Base-by-base conservation (phyloP, 1,140 invertebrate genomes). In the Capitella teleta region DNA sequence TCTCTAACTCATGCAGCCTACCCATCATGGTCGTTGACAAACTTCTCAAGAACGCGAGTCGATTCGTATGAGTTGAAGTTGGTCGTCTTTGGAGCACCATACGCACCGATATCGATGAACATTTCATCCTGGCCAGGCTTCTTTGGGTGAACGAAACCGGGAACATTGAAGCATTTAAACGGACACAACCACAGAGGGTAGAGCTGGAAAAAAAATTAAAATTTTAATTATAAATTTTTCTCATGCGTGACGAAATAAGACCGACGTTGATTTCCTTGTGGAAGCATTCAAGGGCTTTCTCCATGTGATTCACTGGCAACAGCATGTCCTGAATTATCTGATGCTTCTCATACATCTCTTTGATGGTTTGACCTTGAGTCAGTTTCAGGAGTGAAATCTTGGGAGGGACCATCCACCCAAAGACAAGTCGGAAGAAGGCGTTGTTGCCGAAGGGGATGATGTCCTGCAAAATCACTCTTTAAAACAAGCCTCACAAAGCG, bases 241-340 rank as follows among this genome's bases (percentile, higher is more conserved):
- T 10, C 30, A 34, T 10, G 30, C n/a, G 8, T 34, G 8, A 10
- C 30, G n/a, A 34, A 34, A 34, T 34, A 34, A 16, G 10, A 44
- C 48, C 52, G 62, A 85, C 83, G 70, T 84, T 68, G 48, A 86
- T 74, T 59, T 82, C 77, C 12, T 81, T 65, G 61, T 87, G 76
- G 61, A 88, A 84, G 23, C 78, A 64, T 16, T 76, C 51, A 1
- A 89, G 67, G 16, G 80, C 74, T 2, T 80, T 70, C 55, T 79
- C 74, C 6, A 88, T 60, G 2, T 66, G 67, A 14, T 74, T 68
- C 18, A 86, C 69, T 0, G 86, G 86, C 2, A 90, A 75, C 40
- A 90, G 72, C 81, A 89, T 85, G 61, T 90, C 86, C 64, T 88
- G 85, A 43, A 87, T 80, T n/a, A 87, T 76, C 63, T 88, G 85